A percentile compares a stretch with the other conserved stretches of the same genome.
Conservation (phyloP, 1,140 invertebrate species). For the Penaeus japonicus region DNA sequence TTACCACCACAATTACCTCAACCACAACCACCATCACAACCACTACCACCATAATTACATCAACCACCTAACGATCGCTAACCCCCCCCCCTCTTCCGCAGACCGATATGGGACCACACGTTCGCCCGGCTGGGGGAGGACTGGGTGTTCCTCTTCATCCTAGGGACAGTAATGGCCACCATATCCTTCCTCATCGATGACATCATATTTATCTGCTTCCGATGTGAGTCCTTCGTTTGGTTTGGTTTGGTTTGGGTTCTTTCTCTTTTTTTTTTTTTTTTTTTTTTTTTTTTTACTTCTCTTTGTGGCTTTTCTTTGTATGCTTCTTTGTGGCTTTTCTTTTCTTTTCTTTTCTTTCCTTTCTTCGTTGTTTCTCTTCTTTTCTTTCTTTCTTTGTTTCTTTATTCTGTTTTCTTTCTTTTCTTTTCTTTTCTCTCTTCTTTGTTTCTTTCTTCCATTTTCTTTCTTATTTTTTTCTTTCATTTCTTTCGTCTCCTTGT, state of each 20-base stretch:
- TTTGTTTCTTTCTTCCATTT: too few relatives aligned
- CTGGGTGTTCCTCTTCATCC: constrained; percentile 93
- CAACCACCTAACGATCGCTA: not conserved
- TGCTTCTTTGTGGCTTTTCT: too few relatives aligned
- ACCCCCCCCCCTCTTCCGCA: not conserved
- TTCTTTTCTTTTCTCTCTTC: too few relatives aligned
- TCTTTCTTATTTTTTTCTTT: too few relatives aligned
- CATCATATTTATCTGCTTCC: constrained; percentile 93
- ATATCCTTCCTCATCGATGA: constrained; percentile 95
- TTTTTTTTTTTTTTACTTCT: not conserved
- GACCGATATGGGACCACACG: constrained; percentile 80
- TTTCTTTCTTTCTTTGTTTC: too few relatives aligned
- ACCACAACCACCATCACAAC: not conserved
- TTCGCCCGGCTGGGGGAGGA: constrained; percentile 92
- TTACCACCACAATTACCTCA: too few relatives aligned
- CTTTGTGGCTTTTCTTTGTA: too few relatives aligned
- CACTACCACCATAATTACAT: too few relatives aligned
- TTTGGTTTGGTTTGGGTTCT: not conserved
- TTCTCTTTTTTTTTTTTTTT: not conserved
- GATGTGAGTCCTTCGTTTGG: constrained; percentile 62
- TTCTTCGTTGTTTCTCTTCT: too few relatives aligned
- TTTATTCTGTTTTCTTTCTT: too few relatives aligned
- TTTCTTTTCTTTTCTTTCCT: not conserved
- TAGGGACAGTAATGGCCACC: constrained; percentile 95
- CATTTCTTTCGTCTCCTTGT: too few relatives aligned